Evolutionary conservation across 2,888 invertebrate genomes (phyloP).

Genomic region (Oligia latruncula): DNA sequence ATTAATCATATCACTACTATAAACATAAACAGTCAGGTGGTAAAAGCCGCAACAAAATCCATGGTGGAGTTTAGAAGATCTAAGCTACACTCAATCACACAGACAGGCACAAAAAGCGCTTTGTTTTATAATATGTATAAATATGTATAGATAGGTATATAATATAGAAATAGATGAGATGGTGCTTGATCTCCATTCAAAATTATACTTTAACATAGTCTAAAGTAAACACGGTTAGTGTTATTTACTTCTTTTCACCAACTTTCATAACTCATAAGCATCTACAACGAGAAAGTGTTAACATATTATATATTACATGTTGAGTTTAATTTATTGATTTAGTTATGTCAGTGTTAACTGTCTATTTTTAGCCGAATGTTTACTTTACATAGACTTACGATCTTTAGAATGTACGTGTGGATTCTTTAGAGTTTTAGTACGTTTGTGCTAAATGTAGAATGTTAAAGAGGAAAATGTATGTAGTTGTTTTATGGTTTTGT

Average conservation of each 20-base stretch:
- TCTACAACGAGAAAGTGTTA: slow-evolving; percentile 27
- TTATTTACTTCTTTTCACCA: slow-evolving; percentile 18
- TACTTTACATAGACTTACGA: slow-evolving; percentile 31
- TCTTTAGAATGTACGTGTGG: not conserved
- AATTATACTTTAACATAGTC: not conserved
- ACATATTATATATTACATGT: slow-evolving; percentile 5
- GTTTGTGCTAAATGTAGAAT: not conserved
- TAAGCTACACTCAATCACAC: too few relatives aligned
- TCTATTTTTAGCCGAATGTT: slow-evolving; percentile 37
- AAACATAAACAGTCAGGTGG: too few relatives aligned
- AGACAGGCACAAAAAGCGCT: too few relatives aligned
- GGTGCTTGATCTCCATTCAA: not conserved
- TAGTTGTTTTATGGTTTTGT: not conserved
- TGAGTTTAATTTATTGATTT: slow-evolving; percentile 19
- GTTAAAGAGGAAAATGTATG: not conserved
- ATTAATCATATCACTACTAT: too few relatives aligned
- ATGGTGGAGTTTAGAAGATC: too few relatives aligned
- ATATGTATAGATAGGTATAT: too few relatives aligned
- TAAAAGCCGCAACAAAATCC: too few relatives aligned
- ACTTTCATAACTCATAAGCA: slow-evolving; percentile 18
- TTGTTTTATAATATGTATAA: too few relatives aligned
- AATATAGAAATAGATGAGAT: too few relatives aligned
- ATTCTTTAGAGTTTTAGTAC: slow-evolving; percentile 4
- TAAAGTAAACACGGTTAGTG: not conserved
- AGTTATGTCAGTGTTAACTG: slow-evolving; percentile 21